Evolutionary conservation across 2,797 vertebrate species (phyloP).

Genomic region (Crax fasciolata): DNA sequence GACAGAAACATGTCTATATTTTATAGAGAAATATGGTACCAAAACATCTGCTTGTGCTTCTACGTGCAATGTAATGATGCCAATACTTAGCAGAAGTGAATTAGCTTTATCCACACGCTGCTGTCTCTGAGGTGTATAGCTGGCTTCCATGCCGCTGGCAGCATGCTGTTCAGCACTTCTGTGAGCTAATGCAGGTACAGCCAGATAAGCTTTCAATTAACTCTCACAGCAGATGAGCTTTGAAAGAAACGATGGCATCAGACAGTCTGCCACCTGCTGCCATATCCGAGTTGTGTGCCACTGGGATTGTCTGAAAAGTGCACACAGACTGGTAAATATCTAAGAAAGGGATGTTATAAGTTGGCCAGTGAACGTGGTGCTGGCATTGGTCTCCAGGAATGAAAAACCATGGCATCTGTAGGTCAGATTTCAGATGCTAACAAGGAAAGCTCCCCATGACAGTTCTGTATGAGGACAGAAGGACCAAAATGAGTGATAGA

Average conservation of each 20-base stretch:
- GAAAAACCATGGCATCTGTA: neutral
- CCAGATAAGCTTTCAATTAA: neutral
- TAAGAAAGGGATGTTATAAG: neutral
- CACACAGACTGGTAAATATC: neutral
- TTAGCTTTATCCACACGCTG: neutral
- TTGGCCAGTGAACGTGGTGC: fast-evolving
- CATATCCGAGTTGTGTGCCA: fast-evolving
- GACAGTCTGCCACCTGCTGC: neutral
- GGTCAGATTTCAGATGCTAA: neutral
- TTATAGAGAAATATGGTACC: neutral
- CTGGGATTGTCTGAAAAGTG: neutral
- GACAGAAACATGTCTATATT: neutral
- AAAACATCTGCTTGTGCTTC: neutral
- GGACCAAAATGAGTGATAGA: neutral
- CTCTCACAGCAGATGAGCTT: neutral
- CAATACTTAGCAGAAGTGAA: neutral
- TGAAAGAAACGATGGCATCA: neutral
- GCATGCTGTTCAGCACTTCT: neutral
- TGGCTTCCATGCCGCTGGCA: fast-evolving
- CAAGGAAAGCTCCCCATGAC: neutral
- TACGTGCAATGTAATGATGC: too few species aligned
- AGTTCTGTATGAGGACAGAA: neutral
- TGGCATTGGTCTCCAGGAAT: neutral
- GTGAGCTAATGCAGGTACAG: neutral
- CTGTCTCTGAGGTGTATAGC: neutral